phyloP scores from a whole-genome alignment of 2,888 invertebrate genomes.

The Leptinotarsa rubiginosa region DNA sequence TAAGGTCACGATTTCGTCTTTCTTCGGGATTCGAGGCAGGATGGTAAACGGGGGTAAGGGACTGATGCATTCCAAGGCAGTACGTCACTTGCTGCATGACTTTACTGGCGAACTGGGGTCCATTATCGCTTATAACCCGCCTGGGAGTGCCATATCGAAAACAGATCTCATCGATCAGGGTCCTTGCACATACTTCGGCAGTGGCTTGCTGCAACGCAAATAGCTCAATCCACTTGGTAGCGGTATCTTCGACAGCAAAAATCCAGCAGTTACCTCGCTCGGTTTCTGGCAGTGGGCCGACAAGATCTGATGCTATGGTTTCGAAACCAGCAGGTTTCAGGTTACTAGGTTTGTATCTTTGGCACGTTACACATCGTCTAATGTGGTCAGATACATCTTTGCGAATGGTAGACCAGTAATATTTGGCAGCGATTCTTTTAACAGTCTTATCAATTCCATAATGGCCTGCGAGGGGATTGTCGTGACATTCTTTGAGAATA shows the following conservation, averaged over 20 bases:
- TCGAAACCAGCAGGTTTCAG: constrained; percentile 31
- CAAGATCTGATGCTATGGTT: constrained; percentile 16
- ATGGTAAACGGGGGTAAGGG: too few species aligned
- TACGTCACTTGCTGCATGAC: too few species aligned
- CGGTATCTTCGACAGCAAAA: constrained; percentile 51
- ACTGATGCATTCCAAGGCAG: too few species aligned
- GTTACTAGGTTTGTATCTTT: constrained; percentile 24
- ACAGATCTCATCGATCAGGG: background rate
- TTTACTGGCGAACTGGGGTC: too few species aligned
- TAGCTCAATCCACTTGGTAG: constrained; percentile 53
- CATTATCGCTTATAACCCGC: too few species aligned
- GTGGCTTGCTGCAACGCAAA: constrained; percentile 41
- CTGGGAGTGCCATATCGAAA: too few species aligned
- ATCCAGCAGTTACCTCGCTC: constrained; percentile 43
- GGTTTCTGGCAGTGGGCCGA: constrained; percentile 36
- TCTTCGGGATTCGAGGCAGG: constrained; percentile 39
- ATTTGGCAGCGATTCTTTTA: too few species aligned
- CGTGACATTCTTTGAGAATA: too few species aligned
- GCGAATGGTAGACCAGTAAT: too few species aligned
- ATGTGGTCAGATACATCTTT: too few species aligned
- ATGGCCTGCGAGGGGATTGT: too few species aligned
- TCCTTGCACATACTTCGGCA: constrained; percentile 43
- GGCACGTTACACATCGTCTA: background rate
- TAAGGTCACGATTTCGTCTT: constrained; percentile 54
- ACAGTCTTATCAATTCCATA: too few species aligned